A percentile compares a stretch with the other conserved stretches of the same genome.
phyloP scores from a whole-genome alignment of 2,888 invertebrate genomes.

The Timema podura region DNA sequence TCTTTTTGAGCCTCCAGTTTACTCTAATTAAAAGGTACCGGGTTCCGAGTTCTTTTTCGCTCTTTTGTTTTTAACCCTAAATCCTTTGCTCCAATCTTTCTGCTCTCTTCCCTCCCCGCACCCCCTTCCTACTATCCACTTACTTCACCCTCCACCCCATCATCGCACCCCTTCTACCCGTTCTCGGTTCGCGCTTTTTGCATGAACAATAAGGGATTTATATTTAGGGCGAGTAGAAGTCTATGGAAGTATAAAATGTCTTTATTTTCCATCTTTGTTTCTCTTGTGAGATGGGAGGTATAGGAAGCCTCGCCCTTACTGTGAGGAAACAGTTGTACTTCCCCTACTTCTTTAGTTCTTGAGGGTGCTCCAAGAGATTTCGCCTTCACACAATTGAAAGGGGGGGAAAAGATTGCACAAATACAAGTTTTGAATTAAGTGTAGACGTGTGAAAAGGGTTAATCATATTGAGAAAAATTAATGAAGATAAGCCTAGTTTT shows the following conservation, averaged over 20 bases:
- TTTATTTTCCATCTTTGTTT: conserved; percentile 13
- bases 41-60: conserved; percentile 25
- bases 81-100: conserved; percentile 31
- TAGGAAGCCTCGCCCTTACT: too few species aligned
- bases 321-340: too few species aligned
- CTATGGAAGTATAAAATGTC: conserved; percentile 19
- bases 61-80: conserved; percentile 31
- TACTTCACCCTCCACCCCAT: conserved; percentile 35
- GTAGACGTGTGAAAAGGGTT: too few species aligned
- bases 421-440: too few species aligned
- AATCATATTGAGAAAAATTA: too few species aligned
- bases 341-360: too few species aligned
- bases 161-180: conserved; percentile 29
- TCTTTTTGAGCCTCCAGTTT: conserved; percentile 22
- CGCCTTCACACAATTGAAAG: too few species aligned
- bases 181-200: conserved; percentile 35
- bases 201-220: conserved; percentile 41
- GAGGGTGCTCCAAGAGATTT: too few species aligned
- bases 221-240: conserved; percentile 24
- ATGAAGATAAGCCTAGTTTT: too few species aligned
- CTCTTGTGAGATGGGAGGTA: background rate
- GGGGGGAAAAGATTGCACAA: too few species aligned
- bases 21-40: conserved; percentile 32
- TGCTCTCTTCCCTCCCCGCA: conserved; percentile 16
- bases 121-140: conserved; percentile 3